Evolutionary conservation across 2,888 invertebrate genomes (phyloP), one percentile per base, ranked within the genome.

Genomic region (Coelopa pilipes): DNA sequence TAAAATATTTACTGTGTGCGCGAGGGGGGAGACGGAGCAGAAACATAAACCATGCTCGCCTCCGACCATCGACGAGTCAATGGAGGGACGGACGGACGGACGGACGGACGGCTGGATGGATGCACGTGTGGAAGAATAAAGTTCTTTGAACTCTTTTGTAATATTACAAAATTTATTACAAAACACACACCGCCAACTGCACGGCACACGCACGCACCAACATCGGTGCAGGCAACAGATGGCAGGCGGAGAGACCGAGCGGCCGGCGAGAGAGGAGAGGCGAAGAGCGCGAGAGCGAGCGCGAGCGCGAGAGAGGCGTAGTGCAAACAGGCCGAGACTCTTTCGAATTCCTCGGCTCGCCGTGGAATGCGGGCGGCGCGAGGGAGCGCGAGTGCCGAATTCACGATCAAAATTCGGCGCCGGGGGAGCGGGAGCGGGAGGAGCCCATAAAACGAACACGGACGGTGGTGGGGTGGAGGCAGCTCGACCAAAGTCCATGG

Each of bases 101-200:
- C 34, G 34, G 34, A 34, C 34, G 7, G 67, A 53, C 77, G 34
- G 34, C 7, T 34, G 34, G 34, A 34, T 34, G 34, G 34, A 34
- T 34, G 79, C 80, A 80, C 80, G 79, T 79, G 79, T 79, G 76
- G 70, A 75, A 63, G 68, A 63, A 71, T 68, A 77, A 74, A 79
- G 80, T 79, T 80, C 79, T 78, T 80, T 80, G 80, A 80, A 80
- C 80, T 78, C 73, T 78, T 77, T 77, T 78, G 78, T 78, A 78
- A 78, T 75, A 73, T 73, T 72, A 78, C 77, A 78, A 76, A 73
- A 63, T 19, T 59, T 19, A 49, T 62, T 24, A 67, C 67, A 59
- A 50, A 55, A 63, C 55, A 72, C 19, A 74, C 50, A 49, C 65
- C 34, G 65, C 66, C 74, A 73, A 59, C 67, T 65, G 71, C 72